A percentile compares a stretch with the other conserved stretches of the same genome.
Evolutionary conservation across 1,140 invertebrate genomes (phyloP).

Genomic region (Chrysopa pallens): DNA sequence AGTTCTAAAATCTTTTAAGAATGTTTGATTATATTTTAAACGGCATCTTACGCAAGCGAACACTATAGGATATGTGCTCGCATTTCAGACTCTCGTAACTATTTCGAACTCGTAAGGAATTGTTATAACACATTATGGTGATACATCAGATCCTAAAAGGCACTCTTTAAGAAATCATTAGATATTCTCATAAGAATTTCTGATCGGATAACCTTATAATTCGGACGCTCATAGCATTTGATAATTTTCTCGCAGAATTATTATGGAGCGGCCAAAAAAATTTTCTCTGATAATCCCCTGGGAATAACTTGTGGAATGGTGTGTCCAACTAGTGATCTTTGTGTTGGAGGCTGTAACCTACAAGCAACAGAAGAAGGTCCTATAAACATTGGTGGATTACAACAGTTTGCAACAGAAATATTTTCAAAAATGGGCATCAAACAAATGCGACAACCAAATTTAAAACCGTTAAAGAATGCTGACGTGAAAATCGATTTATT

Average conservation of each 20-base stretch:
- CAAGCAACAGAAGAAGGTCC: conserved; percentile 89
- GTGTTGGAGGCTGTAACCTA: conserved; percentile 94
- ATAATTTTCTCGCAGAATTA: conserved; percentile 51
- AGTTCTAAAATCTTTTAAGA: too few species aligned
- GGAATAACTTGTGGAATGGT: conserved; percentile 98
- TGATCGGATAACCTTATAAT: too few species aligned
- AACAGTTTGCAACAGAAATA: conserved; percentile 93
- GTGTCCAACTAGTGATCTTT: conserved; percentile 94
- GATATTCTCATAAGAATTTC: too few species aligned
- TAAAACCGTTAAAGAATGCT: conserved; percentile 32
- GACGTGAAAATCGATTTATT: conserved; percentile 71
- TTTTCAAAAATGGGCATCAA: conserved; percentile 88
- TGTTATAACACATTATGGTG: too few species aligned
- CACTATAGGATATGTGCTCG: too few species aligned
- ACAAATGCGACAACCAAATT: conserved; percentile 62
- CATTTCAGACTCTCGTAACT: too few species aligned
- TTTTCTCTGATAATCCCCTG: conserved; percentile 92
- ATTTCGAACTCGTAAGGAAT: too few species aligned
- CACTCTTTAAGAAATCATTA: too few species aligned
- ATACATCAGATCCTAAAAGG: too few species aligned
- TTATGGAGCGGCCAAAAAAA: conserved; percentile 92
- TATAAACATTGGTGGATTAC: conserved; percentile 95
- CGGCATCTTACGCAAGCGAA: too few species aligned
- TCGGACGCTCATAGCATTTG: too few species aligned
- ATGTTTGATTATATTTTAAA: too few species aligned